Percentiles rank a stretch among this genome's conserved stretches.
Conservation (phyloP, 2,888 invertebrate species). For the Phaonia tiefii region DNA sequence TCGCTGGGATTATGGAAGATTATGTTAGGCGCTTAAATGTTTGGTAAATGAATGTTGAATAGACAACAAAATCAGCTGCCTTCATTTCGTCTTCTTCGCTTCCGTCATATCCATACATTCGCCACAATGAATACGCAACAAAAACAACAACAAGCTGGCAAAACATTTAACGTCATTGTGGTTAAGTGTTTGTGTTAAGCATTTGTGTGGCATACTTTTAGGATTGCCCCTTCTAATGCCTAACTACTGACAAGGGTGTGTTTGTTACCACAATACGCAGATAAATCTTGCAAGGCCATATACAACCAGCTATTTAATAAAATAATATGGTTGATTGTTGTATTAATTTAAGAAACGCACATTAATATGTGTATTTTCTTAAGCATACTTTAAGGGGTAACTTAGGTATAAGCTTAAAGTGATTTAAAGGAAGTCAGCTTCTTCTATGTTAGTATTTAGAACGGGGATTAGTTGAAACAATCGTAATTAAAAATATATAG, state of each 20-base stretch:
- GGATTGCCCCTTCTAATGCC: constrained; percentile 36
- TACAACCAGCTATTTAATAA: too few species aligned
- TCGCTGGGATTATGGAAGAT: constrained; percentile 55
- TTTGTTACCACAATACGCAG: too few species aligned
- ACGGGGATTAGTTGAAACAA: too few species aligned
- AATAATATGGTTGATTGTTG: too few species aligned
- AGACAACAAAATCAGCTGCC: not conserved
- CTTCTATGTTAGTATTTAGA: too few species aligned
- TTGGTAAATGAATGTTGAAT: constrained; percentile 27
- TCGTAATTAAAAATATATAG: too few species aligned
- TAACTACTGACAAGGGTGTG: constrained; percentile 36
- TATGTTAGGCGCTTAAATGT: constrained; percentile 60
- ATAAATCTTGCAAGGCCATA: too few species aligned
- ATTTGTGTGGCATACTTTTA: constrained; percentile 45
- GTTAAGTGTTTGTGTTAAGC: constrained; percentile 34
- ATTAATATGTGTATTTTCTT: too few species aligned
- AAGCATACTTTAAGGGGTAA: too few species aligned
- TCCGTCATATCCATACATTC: constrained; percentile 51
- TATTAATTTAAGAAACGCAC: too few species aligned
- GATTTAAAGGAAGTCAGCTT: too few species aligned
- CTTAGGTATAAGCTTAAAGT: too few species aligned
- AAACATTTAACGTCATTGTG: not conserved
- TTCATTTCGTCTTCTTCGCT: not conserved
- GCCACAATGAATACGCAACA: constrained; percentile 39
- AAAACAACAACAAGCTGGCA: not conserved